phyloP scores from a whole-genome alignment of 2,113 vertebrate species.

The Hippolais icterina region DNA sequence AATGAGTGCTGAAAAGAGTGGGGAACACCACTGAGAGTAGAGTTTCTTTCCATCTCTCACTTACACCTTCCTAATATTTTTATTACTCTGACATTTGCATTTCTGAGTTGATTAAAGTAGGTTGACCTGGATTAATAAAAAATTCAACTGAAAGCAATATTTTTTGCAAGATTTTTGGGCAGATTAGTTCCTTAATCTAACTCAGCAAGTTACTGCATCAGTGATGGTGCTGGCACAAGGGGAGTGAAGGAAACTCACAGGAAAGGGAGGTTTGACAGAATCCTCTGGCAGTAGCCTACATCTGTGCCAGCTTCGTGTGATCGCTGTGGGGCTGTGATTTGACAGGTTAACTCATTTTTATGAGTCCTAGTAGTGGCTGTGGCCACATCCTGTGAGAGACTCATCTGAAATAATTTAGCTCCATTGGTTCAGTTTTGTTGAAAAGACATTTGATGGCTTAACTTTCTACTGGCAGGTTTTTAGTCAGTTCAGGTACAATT shows the following conservation, averaged over 20 bases:
- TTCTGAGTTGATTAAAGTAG: background rate
- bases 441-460: background rate
- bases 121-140: background rate
- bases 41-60: background rate
- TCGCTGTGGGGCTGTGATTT: background rate
- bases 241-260: background rate
- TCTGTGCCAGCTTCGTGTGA: background rate
- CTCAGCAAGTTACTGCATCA: background rate
- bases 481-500: background rate
- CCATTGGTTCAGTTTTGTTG: background rate
- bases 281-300: background rate
- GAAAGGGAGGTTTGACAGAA: background rate
- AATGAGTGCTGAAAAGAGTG: background rate
- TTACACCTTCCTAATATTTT: background rate
- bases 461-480: background rate
- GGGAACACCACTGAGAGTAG: background rate
- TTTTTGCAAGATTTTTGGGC: background rate
- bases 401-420: background rate
- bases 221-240: background rate
- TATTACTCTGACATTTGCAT: background rate
- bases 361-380: background rate
- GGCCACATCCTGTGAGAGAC: background rate
- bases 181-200: background rate
- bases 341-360: background rate
- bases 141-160: background rate